Conservation (phyloP, 2,797 vertebrate genomes). For the Microcaecilia unicolor region DNA sequence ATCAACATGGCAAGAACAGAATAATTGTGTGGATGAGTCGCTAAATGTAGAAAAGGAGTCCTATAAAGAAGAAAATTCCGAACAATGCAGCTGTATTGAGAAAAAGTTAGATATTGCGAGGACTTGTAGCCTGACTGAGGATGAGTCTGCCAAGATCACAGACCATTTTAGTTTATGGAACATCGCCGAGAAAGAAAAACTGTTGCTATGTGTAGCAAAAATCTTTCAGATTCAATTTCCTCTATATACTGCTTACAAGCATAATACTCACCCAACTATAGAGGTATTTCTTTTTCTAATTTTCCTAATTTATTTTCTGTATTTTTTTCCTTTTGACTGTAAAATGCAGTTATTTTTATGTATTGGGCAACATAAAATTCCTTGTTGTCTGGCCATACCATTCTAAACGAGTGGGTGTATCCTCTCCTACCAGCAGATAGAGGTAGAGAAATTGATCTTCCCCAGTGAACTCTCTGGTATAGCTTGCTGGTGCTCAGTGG, state of each 20-base stretch:
- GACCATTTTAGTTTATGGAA: conserved; percentile 83
- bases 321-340: background rate
- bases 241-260: conserved; percentile 96
- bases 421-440: no score
- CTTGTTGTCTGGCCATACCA: no score
- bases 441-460: no score
- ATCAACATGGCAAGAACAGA: conserved; percentile 59
- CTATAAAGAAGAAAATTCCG: conserved; percentile 67
- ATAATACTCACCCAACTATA: conserved; percentile 96
- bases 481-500: no score
- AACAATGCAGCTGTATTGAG: conserved; percentile 53
- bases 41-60: conserved; percentile 84
- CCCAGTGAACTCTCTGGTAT: no score
- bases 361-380: no score
- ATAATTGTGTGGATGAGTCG: conserved; percentile 73
- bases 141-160: conserved; percentile 47
- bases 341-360: background rate
- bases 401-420: no score
- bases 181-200: conserved; percentile 91
- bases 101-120: conserved; percentile 48
- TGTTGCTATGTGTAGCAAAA: conserved; percentile 93
- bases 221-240: conserved; percentile 98
- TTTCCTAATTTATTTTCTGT: background rate
- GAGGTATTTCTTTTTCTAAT: conserved; percentile 63
- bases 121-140: conserved; percentile 48